Percentiles rank a stretch among this genome's conserved stretches.
Evolutionary conservation across 2,888 invertebrate species (phyloP).

Genomic region (Drosophila monieri): DNA sequence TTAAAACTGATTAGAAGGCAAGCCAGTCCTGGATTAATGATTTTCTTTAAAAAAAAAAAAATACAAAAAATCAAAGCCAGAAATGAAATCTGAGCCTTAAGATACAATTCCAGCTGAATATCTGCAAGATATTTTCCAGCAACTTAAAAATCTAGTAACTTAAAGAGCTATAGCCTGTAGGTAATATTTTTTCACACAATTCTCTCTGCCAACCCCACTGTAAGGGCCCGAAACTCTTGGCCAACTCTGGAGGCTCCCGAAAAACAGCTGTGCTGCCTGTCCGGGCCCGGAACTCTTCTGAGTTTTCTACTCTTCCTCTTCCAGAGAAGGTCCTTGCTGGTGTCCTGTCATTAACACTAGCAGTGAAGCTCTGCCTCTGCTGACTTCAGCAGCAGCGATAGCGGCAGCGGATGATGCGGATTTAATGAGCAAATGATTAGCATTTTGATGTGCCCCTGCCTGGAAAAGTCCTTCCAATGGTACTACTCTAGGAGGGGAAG

Average conservation of each 20-base stretch:
- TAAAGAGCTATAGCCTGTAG: too few relatives aligned
- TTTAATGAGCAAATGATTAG: slow-evolving; percentile 78
- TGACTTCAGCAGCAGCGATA: not conserved
- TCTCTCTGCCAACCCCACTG: not conserved
- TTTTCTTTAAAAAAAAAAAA: not conserved
- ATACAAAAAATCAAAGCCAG: not conserved
- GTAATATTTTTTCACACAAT: not conserved
- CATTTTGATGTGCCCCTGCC: slow-evolving; percentile 49
- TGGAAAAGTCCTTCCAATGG: slow-evolving; percentile 4
- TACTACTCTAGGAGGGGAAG: slow-evolving; percentile 4
- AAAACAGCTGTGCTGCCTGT: slow-evolving; percentile 31
- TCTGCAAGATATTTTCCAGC: not conserved
- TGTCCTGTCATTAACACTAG: slow-evolving; percentile 59
- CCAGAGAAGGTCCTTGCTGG: not conserved
- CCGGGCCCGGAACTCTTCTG: slow-evolving; percentile 18
- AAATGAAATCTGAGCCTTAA: not conserved
- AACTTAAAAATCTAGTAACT: too few relatives aligned
- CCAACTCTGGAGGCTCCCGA: slow-evolving; percentile 28
- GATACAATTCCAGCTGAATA: not conserved
- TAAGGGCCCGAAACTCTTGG: slow-evolving; percentile 50
- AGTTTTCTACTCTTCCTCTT: slow-evolving; percentile 3
- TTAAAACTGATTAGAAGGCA: slow-evolving; percentile 20
- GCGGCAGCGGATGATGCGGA: slow-evolving; percentile 59
- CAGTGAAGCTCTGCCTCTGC: too few relatives aligned
- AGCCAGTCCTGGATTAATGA: not conserved